These are phyloP conservation scores for Uropsilus gracilis DNA, from an alignment of 2,113 vertebrate species.

Conservation along the genomic window DNA sequence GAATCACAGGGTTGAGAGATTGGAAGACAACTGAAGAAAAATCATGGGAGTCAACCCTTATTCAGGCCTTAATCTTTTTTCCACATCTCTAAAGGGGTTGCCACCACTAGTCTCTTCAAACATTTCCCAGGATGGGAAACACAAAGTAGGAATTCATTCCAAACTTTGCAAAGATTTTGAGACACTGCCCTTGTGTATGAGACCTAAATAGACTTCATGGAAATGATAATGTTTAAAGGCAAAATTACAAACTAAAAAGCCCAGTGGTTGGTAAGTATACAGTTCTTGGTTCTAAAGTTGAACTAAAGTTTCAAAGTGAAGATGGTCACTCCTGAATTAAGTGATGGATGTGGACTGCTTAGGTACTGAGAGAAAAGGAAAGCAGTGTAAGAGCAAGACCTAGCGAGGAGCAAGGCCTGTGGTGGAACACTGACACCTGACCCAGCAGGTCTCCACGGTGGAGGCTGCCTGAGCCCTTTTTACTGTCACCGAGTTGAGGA, in stretches of 20 bases:
- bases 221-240: neutral
- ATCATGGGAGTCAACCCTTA: neutral
- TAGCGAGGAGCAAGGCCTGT: fast-evolving
- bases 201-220: neutral
- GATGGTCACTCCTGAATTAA: neutral
- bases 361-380: neutral
- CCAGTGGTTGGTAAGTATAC: neutral
- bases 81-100: neutral
- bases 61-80: neutral
- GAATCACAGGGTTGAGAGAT: neutral
- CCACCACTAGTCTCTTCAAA: neutral
- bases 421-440: fast-evolving
- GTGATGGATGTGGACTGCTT: neutral
- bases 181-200: neutral
- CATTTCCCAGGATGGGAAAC: neutral
- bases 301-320: neutral
- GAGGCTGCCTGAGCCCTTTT: neutral
- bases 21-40: neutral
- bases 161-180: neutral
- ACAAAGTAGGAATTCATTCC: neutral
- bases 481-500: neutral
- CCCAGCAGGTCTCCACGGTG: neutral
- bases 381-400: neutral
- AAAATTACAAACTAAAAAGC: neutral
- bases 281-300: neutral